Evolutionary conservation across 2,797 vertebrate species (phyloP).

Genomic region (Rhodeus uyekii): DNA sequence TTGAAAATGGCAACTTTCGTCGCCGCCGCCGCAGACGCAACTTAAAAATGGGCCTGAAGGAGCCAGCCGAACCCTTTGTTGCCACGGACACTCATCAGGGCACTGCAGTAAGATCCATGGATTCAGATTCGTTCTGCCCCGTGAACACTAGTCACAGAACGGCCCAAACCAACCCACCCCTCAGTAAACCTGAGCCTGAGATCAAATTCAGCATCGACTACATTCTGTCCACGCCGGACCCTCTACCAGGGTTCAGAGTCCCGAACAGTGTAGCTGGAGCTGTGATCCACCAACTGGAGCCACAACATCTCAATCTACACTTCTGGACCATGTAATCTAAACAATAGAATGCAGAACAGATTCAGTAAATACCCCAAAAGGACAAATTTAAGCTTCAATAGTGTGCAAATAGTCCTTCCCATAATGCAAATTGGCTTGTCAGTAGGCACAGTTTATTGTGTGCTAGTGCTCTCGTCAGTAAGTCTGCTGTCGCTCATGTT

Average conservation of each 20-base stretch:
- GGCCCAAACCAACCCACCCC: constrained; percentile 63
- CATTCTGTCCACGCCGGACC: constrained; percentile 92
- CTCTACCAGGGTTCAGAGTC: constrained; percentile 77
- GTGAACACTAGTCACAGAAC: constrained; percentile 67
- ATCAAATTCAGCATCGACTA: constrained; percentile 99
- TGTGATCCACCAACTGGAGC: constrained; percentile 77
- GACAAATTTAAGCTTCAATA: constrained; percentile 2
- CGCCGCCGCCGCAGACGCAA: constrained; percentile 86
- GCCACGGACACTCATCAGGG: constrained; percentile 68
- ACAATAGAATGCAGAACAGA: not conserved
- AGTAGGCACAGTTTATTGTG: constrained; percentile 18
- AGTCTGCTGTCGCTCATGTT: constrained; percentile 7
- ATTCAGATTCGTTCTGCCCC: constrained; percentile 75
- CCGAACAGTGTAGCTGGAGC: constrained; percentile 70
- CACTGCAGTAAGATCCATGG: constrained; percentile 57
- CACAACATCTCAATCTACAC: constrained; percentile 83
- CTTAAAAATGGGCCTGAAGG: constrained; percentile 82
- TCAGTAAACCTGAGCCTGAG: constrained; percentile 83
- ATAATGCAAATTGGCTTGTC: constrained; percentile 25
- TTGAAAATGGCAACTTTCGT: constrained; percentile 96
- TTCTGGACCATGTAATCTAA: constrained; percentile 86
- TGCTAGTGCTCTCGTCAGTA: not conserved
- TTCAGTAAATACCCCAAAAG: constrained; percentile 13
- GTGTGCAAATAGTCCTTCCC: not conserved
- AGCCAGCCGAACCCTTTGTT: constrained; percentile 74